Percentiles rank a stretch among this genome's conserved stretches.
Evolutionary conservation across 1,140 invertebrate genomes (phyloP).

Genomic region (Panonychus citri): DNA sequence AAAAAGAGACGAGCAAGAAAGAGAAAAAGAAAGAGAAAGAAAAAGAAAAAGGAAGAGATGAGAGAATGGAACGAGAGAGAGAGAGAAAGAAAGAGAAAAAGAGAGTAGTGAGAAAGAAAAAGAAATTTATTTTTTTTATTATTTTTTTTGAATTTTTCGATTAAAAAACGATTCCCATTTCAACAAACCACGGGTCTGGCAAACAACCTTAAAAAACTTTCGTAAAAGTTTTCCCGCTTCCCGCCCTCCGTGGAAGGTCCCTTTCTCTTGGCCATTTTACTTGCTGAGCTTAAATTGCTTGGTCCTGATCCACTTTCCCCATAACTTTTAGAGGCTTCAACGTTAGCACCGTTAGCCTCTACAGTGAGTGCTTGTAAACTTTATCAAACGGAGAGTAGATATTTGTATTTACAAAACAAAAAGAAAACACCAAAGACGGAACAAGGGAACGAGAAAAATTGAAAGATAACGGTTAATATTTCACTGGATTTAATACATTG

Average conservation of each 20-base stretch:
- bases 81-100: neutral
- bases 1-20: neutral
- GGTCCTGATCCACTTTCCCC: neutral
- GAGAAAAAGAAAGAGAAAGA: neutral
- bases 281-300: neutral
- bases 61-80: neutral
- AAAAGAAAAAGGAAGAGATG: neutral
- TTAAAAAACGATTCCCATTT: neutral
- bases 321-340: neutral
- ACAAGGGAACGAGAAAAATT: no score
- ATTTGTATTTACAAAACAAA: no score
- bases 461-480: no score
- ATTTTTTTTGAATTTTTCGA: no score
- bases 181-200: neutral
- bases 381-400: no score
- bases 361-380: neutral
- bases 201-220: neutral
- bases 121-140: no score
- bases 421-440: no score
- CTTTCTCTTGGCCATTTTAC: slow-evolving; percentile 3
- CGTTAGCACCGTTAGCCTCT: neutral
- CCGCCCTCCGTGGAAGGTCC: slow-evolving; percentile 18
- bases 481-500: no score
- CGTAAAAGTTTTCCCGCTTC: slow-evolving; percentile 23
- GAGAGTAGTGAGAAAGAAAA: neutral